Base-by-base conservation (phyloP, 2,113 vertebrate species). In the Syngnathus scovelli region DNA sequence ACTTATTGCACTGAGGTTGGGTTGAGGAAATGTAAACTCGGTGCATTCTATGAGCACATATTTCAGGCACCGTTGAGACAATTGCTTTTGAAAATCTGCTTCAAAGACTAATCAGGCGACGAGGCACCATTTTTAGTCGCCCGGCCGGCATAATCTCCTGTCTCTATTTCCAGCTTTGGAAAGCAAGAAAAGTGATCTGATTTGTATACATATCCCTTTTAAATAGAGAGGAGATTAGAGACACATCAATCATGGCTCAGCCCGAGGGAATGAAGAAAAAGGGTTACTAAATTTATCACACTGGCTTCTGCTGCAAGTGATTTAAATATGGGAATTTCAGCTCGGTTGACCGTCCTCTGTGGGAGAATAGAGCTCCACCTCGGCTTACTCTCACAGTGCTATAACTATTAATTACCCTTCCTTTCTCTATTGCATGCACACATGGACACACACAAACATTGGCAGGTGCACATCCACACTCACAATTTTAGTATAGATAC, bases 271-370 rank as follows among this genome's bases (percentile, higher is more conserved):
- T 37, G 58, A 66, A 78, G 72, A 80, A 59, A 80, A 89, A 91
- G 90, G 89, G 89, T 91, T 91, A 89, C 86, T 88, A 90, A 80
- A 91, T 91, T 85, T 87, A 89, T 91, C 89, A 90, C 81, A 82
- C 74, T 77, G 81, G 83, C 87, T 88, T 83, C 76, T 83, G 79
- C 59, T 82, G 73, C 77, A 74, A 63, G 61, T 85, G 72, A 90
- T 89, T 90, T 88, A 87, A 89, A 90, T 86, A 89, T 67, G 81
- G 78, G 78, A 86, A 83, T 76, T 64, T 55, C 69, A 78, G 63
- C 79, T 78, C 86, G 82, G 81, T 70, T 75, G 78, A 79, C 84
- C 80, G 67, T 85, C 81, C 77, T 87, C 80, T 51, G 68, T 71
- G 83, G 75, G 83, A 66, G 75, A 78, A 59, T 55, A 44, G 51